These are phyloP conservation scores for Denticeps clupeoides DNA, from an alignment of 2,797 vertebrate genomes.

Conservation along the genomic window DNA sequence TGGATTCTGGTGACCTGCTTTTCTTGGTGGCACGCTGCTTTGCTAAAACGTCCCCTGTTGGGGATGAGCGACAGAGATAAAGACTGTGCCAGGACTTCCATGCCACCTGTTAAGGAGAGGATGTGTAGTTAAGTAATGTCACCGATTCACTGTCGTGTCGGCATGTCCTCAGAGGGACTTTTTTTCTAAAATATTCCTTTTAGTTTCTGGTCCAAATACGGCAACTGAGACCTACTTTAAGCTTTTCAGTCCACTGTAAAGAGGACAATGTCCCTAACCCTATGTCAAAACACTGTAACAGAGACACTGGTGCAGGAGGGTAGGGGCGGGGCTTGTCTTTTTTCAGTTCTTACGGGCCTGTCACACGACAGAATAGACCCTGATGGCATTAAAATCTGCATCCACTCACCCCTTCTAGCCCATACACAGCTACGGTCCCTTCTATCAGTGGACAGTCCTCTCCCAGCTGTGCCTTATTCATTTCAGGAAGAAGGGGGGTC, in stretches of 20 bases:
- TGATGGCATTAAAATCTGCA: not conserved
- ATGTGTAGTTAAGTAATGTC: not conserved
- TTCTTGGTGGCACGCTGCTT: not conserved
- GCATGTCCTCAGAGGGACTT: not conserved
- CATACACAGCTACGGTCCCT: not conserved
- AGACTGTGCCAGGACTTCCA: not conserved
- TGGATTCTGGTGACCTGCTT: conserved; percentile 12
- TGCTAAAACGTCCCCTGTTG: not conserved
- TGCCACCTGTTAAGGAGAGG: not conserved
- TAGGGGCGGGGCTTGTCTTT: too few relatives aligned
- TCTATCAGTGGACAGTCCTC: conserved; percentile 1
- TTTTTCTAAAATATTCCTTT: too few relatives aligned
- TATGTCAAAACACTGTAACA: too few relatives aligned
- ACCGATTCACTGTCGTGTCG: not conserved
- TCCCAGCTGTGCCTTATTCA: conserved; percentile 25
- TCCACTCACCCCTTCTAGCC: not conserved
- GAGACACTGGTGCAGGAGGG: too few relatives aligned
- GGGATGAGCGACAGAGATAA: not conserved
- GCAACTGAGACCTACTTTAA: too few relatives aligned
- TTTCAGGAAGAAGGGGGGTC: too few relatives aligned
- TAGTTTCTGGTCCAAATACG: too few relatives aligned
- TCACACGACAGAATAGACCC: conserved; percentile 6
- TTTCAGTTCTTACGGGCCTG: too few relatives aligned
- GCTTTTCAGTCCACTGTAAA: too few relatives aligned
- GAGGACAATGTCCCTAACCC: too few relatives aligned